Evolutionary conservation across 2,888 invertebrate species (phyloP), one percentile per base, ranked within the genome.

Genomic region (Meliscaeva auricollis): DNA sequence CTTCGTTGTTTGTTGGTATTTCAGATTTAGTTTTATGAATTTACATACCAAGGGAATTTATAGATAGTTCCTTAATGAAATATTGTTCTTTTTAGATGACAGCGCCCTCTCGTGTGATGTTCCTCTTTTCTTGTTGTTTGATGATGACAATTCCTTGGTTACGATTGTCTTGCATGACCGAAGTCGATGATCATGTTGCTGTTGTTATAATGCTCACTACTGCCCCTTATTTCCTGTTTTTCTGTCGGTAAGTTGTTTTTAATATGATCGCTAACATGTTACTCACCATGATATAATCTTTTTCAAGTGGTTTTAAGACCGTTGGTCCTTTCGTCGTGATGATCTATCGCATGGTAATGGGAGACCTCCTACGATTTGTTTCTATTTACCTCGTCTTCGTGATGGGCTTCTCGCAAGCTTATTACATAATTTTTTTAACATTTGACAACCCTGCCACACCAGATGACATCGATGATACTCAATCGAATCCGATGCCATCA

Each of bases 301-400:
- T 88, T 93, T 94, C 50, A 93, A 98, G 99, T 90, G 99, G 98
- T 13, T 98, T 99, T 92, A 98, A 98, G 92, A 98, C 98, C 0
- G 98, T 99, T 1, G 99, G 99, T 3, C 99, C 99, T 0, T 99
- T 99, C 94, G 99, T 99, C n/a, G 98, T 99, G 88, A 99, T 99
- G 99, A 98, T 99, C 88, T 99, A 99, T 93, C 95, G 98, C 87
- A 99, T 99, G 98, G 97, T 99, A 62, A 96, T 97, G 94, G 98
- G 99, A 74, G 99, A 99, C 93, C 93, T 99, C 35, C 93, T 99
- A 30, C 94, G 99, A 87, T 99, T 99, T 92, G 98, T 98, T 84
- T 96, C 97, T 60, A 99, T 99, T 90, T 99, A 99, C 91, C 93
- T 98, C 87, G 98, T 99, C 3, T 99, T 99, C 91, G 97, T 99